phyloP scores from a whole-genome alignment of 2,113 vertebrate genomes.

The Axis porcinus region DNA sequence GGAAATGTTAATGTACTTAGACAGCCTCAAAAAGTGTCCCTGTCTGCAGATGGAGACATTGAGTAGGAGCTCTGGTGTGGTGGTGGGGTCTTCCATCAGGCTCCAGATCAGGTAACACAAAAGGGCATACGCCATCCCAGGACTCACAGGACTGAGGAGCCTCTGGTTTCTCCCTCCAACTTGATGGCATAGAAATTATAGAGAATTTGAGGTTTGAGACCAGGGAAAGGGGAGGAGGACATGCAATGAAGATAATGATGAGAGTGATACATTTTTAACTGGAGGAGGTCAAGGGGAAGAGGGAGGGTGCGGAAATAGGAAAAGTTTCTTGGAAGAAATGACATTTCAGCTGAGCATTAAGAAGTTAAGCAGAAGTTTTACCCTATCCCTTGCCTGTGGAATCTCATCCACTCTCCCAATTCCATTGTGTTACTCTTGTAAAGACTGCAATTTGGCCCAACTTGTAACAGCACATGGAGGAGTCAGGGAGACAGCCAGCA shows the following conservation, averaged over 20 bases:
- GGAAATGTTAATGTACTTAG: background rate
- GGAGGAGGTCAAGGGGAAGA: background rate
- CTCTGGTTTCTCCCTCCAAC: background rate
- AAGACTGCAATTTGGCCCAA: background rate
- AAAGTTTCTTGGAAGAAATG: background rate
- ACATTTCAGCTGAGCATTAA: background rate
- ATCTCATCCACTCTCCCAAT: background rate
- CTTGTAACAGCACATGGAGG: background rate
- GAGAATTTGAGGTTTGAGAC: background rate
- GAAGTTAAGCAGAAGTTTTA: background rate
- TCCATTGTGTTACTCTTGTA: background rate
- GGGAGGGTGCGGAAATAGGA: background rate
- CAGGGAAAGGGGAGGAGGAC: background rate
- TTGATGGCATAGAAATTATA: background rate
- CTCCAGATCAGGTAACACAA: background rate
- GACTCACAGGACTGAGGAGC: background rate
- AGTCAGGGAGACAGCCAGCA: background rate
- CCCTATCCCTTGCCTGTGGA: background rate
- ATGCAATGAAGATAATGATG: background rate
- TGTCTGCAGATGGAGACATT: background rate
- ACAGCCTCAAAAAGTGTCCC: background rate
- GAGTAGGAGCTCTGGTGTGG: background rate
- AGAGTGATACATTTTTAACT: background rate
- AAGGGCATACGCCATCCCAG: background rate
- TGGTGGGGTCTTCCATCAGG: background rate